A percentile compares a stretch with the other conserved stretches of the same genome.
phyloP scores from a whole-genome alignment of 2,888 invertebrate genomes.

The Xanthostigma xanthostigma region DNA sequence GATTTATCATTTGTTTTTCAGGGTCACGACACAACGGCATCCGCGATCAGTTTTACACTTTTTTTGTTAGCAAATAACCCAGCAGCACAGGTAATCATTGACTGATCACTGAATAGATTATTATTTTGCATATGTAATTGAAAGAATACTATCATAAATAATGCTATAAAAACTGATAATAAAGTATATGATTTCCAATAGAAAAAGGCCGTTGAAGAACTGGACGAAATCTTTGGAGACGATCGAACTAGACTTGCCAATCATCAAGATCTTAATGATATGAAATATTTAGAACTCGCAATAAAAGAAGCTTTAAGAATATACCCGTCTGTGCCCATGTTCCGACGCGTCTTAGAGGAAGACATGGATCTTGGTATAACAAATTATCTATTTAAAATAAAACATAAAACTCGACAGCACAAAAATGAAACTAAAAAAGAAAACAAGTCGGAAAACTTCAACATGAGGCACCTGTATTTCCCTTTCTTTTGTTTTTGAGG shows the following conservation, averaged over 20 bases:
- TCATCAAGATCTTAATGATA: conserved; percentile 29
- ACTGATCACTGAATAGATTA: no score
- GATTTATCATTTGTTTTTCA: conserved; percentile 14
- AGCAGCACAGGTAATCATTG: conserved; percentile 23
- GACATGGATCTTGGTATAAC: conserved; percentile 22
- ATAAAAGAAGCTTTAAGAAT: conserved; percentile 37
- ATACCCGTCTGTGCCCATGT: conserved; percentile 36
- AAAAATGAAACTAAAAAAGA: no score
- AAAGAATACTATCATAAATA: no score
- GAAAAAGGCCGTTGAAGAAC: conserved; percentile 26
- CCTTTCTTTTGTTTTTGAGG: no score
- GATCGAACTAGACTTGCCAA: conserved; percentile 14
- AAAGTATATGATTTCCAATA: conserved; percentile 12
- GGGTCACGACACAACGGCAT: conserved; percentile 34
- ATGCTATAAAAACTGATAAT: no score
- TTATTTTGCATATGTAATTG: no score
- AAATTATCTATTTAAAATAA: no score
- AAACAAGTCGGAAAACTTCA: no score
- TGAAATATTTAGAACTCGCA: conserved; percentile 37
- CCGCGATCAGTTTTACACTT: conserved; percentile 29
- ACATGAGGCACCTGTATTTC: no score
- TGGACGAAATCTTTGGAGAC: conserved; percentile 22
- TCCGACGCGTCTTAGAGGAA: conserved; percentile 27
- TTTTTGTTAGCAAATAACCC: conserved; percentile 28
- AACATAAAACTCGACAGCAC: no score